Conservation (phyloP, 1,140 invertebrate species). For the Drosophila varians region DNA sequence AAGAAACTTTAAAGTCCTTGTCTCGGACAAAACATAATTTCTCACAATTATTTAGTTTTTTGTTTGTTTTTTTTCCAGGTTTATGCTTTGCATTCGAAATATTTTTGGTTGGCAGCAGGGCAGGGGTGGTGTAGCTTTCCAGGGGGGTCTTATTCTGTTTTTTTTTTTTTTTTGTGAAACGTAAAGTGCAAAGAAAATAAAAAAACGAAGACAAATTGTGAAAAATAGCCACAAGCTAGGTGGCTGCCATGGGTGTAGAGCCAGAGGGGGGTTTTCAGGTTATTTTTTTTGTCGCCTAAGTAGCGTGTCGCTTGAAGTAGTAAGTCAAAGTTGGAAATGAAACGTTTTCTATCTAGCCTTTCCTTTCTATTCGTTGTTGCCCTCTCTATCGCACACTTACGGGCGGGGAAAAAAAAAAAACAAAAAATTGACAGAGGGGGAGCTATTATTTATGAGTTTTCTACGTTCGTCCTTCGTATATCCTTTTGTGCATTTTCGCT, state of each 20-base stretch:
- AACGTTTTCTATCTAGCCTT: constrained; percentile 22
- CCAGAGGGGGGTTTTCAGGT: background rate
- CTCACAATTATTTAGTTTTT: constrained; percentile 1
- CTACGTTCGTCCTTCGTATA: constrained; percentile 63
- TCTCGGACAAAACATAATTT: background rate
- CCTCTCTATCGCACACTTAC: background rate
- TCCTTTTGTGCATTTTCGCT: constrained; percentile 69
- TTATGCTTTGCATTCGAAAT: constrained; percentile 67
- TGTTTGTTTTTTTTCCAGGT: background rate
- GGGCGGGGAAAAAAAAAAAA: no score
- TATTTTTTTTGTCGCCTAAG: constrained; percentile 14
- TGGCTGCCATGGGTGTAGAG: background rate
- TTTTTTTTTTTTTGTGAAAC: constrained; percentile 4
- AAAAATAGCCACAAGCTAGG: constrained; percentile 62
- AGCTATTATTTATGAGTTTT: constrained; percentile 76
- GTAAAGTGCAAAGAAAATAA: constrained; percentile 33
- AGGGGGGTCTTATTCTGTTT: background rate
- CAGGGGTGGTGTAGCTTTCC: constrained; percentile 16
- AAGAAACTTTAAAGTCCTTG: no score
- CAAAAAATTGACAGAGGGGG: constrained; percentile 21
- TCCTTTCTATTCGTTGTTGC: background rate
- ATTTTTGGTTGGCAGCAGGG: no score
- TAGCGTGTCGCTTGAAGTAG: constrained; percentile 46
- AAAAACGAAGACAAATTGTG: constrained; percentile 66
- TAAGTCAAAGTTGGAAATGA: constrained; percentile 50